Percentiles rank a stretch among this genome's conserved stretches.
Evolutionary conservation across 2,888 invertebrate species (phyloP).

Genomic region (Phragmatobia fuliginosa): DNA sequence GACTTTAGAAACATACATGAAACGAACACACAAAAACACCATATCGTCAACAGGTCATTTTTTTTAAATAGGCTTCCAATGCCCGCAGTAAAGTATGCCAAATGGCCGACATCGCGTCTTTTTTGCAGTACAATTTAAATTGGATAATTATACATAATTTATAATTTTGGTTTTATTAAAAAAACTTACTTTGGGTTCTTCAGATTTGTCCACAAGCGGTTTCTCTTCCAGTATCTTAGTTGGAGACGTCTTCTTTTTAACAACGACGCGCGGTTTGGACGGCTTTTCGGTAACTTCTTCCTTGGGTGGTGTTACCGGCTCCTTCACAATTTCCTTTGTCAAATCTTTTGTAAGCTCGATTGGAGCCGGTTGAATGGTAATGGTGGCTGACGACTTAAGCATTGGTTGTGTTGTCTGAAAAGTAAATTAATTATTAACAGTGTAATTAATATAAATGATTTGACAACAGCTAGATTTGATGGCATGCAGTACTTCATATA

Average conservation of each 20-base stretch:
- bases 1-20: too few species aligned
- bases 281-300: constrained; percentile 65
- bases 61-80: too few species aligned
- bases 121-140: too few species aligned
- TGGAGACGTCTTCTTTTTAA: constrained; percentile 67
- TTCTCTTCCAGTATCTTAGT: constrained; percentile 68
- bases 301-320: constrained; percentile 48
- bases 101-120: too few species aligned
- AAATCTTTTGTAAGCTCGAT: constrained; percentile 62
- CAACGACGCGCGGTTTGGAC: constrained; percentile 59
- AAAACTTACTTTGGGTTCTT: constrained; percentile 68
- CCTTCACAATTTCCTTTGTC: constrained; percentile 66
- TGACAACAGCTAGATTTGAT: too few species aligned
- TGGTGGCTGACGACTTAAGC: constrained; percentile 79
- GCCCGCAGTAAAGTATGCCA: too few species aligned
- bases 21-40: too few species aligned
- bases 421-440: not conserved
- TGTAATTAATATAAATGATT: not conserved
- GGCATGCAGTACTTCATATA: too few species aligned
- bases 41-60: too few species aligned
- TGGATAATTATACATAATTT: too few species aligned
- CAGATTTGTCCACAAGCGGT: constrained; percentile 61
- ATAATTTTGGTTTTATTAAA: too few species aligned
- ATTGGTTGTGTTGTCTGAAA: constrained; percentile 63
- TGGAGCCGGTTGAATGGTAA: constrained; percentile 71